Evolutionary conservation across 2,888 invertebrate genomes (phyloP).

Genomic region (Hemicrepidius hirtus): DNA sequence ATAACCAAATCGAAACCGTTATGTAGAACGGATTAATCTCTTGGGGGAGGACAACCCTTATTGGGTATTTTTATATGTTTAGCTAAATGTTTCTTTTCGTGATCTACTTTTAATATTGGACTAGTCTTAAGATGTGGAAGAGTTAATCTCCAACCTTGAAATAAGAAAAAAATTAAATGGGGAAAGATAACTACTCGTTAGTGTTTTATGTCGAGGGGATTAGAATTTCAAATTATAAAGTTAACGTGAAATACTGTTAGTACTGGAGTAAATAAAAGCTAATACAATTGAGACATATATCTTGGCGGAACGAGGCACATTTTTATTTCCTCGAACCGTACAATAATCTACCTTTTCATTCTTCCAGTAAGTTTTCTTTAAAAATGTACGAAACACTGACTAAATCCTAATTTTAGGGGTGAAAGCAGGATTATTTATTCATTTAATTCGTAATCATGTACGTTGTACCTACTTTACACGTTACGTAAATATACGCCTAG

Average conservation of each 20-base stretch:
- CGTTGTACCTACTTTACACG: not conserved
- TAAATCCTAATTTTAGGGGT: not conserved
- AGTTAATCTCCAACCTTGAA: too few species aligned
- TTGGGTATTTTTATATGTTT: too few species aligned
- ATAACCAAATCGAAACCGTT: too few species aligned
- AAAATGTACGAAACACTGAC: not conserved
- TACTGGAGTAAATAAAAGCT: constrained; percentile 47
- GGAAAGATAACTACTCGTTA: too few species aligned
- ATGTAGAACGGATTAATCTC: too few species aligned
- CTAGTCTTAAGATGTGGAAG: too few species aligned
- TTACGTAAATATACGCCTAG: not conserved
- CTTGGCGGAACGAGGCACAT: constrained; percentile 34
- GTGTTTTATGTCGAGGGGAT: too few species aligned
- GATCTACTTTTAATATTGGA: too few species aligned
- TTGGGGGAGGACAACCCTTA: too few species aligned
- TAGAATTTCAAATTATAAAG: constrained; percentile 52
- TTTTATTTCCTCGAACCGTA: constrained; percentile 34
- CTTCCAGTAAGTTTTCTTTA: not conserved
- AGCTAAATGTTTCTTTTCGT: too few species aligned
- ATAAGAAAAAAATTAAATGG: too few species aligned
- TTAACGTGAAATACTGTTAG: constrained; percentile 45
- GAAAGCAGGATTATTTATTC: constrained; percentile 4
- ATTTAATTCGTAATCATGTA: constrained; percentile 1
- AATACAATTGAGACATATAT: constrained; percentile 53
- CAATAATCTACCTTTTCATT: not conserved